These are phyloP conservation scores for Buphagus erythrorhynchus DNA, from an alignment of 2,797 vertebrate genomes.

Conservation along the genomic window DNA sequence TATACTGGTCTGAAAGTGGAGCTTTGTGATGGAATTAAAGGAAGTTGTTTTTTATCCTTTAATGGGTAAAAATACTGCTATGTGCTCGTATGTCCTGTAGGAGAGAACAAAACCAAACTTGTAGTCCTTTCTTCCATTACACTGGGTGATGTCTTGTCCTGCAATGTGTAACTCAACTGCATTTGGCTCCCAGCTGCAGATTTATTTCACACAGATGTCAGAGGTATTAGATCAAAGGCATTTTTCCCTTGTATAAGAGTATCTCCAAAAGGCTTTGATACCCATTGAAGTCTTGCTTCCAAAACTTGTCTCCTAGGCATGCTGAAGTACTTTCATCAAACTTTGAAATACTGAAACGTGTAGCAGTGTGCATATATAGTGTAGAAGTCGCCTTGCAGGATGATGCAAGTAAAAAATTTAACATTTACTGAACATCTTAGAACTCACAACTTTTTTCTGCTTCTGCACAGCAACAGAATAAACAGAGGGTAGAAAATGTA, in stretches of 20 bases:
- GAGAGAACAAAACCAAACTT: neutral
- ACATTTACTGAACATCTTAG: neutral
- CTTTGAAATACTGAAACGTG: neutral
- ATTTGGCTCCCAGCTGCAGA: neutral
- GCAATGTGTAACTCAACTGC: neutral
- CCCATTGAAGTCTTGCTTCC: neutral
- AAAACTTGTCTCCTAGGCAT: neutral
- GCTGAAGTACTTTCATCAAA: neutral
- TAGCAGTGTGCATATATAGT: neutral
- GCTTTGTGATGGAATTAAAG: neutral
- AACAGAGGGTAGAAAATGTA: neutral
- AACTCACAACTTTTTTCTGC: neutral
- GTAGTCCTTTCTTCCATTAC: neutral
- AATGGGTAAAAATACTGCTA: neutral
- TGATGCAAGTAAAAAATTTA: neutral
- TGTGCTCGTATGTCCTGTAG: neutral
- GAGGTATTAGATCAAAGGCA: neutral
- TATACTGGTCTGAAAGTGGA: neutral
- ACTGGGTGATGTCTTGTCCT: neutral
- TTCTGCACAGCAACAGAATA: neutral
- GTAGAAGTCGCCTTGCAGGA: neutral
- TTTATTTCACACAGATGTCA: neutral
- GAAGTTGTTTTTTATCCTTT: neutral
- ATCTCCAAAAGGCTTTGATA: neutral
- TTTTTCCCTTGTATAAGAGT: neutral